These are phyloP conservation scores for Semotilus atromaculatus DNA, from an alignment of 2,797 vertebrate genomes.

Conservation along the genomic window DNA sequence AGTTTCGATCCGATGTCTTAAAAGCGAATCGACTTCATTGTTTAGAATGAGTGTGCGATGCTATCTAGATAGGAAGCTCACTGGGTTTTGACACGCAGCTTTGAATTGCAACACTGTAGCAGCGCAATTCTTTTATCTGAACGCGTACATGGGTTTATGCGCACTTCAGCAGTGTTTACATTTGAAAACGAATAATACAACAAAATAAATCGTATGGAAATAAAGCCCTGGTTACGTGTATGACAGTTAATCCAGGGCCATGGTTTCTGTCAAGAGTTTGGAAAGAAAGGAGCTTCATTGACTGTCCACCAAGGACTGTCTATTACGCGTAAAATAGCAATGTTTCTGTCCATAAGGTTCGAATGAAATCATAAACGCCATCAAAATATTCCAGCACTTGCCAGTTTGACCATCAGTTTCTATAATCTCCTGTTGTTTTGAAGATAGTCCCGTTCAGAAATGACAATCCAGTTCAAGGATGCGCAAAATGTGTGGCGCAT, in stretches of 20 bases:
- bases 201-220: neutral
- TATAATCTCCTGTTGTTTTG: slow-evolving; percentile 56
- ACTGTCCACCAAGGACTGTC: slow-evolving; percentile 4
- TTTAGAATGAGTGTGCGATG: neutral
- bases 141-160: neutral
- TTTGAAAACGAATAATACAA: no score
- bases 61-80: slow-evolving; percentile 36
- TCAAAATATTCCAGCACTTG: slow-evolving; percentile 18
- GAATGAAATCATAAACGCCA: neutral
- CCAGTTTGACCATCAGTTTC: slow-evolving; percentile 37
- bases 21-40: neutral
- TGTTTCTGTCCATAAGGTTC: neutral
- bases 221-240: neutral
- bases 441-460: slow-evolving; percentile 68
- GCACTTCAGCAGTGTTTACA: neutral
- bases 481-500: slow-evolving; percentile 67
- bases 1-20: neutral
- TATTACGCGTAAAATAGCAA: neutral
- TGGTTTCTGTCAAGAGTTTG: slow-evolving; percentile 35
- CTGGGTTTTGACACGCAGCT: slow-evolving; percentile 66
- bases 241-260: slow-evolving; percentile 9
- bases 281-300: slow-evolving; percentile 37
- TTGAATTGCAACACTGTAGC: slow-evolving; percentile 66
- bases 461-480: slow-evolving; percentile 61
- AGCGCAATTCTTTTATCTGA: neutral